Evolutionary conservation across 2,797 vertebrate genomes (phyloP).

Genomic region (Hipposideros larvatus): DNA sequence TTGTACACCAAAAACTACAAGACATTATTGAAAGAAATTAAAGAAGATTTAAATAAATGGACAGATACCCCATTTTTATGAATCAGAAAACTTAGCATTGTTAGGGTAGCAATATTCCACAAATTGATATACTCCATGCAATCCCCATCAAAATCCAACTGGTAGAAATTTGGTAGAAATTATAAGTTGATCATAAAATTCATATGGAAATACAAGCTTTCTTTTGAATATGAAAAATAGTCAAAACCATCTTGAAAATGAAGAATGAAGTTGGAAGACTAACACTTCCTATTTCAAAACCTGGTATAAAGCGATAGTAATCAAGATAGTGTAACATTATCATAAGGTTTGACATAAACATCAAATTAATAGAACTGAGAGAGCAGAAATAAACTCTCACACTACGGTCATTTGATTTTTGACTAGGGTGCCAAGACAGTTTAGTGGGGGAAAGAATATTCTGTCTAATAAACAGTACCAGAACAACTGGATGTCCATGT

Average conservation of each 20-base stretch:
- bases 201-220: background rate
- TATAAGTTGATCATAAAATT: slow-evolving; percentile 21
- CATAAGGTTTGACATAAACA: background rate
- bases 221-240: background rate
- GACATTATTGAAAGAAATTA: background rate
- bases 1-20: background rate
- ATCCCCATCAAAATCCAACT: background rate
- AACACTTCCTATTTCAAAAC: background rate
- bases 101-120: background rate
- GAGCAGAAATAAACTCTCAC: background rate
- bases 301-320: background rate
- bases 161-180: background rate
- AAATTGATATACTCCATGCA: background rate
- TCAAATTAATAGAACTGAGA: background rate
- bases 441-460: background rate
- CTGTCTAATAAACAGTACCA: background rate
- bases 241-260: background rate
- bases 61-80: background rate
- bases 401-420: background rate
- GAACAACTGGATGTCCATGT: background rate
- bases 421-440: background rate
- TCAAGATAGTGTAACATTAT: background rate
- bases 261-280: background rate
- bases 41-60: background rate
- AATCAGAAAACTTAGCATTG: background rate